Base-by-base conservation (phyloP, 1,140 invertebrate species). In the Platyura marginata region DNA sequence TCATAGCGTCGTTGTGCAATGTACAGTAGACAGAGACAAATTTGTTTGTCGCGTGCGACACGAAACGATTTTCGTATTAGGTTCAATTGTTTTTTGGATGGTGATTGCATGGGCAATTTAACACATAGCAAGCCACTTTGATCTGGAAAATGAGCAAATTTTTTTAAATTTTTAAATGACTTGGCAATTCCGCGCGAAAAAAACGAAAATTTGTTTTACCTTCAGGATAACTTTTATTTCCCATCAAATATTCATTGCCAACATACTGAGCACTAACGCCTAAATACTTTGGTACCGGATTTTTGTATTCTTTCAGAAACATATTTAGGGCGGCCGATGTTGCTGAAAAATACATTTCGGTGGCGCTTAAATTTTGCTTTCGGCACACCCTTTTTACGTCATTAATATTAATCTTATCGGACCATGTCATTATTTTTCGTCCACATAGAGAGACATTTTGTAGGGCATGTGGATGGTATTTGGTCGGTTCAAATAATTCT, bases 391-490 rank as follows among this genome's bases (percentile, higher is more conserved):
- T n/a, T 21, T 10, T 9, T 18, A 40, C 20, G 13, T 40, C 21
- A 40, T 40, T 16, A 21, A n/a, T 16, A 23, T 13, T 11, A 21
- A 40, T 23, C 23, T 40, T 23, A 4, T 40, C 21, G 0, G 80
- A 81, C 74, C 82, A 86, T 3, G 77, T 71, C 2, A 82, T 71
- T 1, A 81, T 75, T 63, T 86, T 85, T 44, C 81, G 66, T 6
- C 81, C 82, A 43, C 77, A 80, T 5, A 79, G 66, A 0, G 77
- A 79, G 19, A 77, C 70, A 9, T 72, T 77, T 51, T 81, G 74
- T 5, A 82, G 54, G 6, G 73, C 67, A 53, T 73, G 67, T 57
- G 68, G 42, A 56, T 66, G 55, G 23, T 59, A 49, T 5, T 57
- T 57, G 18, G 63, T 54, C 43, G 64, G 49, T 13, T 63, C 48